Conservation (phyloP, 1,140 invertebrate genomes). For the Coenobita brevimanus region DNA sequence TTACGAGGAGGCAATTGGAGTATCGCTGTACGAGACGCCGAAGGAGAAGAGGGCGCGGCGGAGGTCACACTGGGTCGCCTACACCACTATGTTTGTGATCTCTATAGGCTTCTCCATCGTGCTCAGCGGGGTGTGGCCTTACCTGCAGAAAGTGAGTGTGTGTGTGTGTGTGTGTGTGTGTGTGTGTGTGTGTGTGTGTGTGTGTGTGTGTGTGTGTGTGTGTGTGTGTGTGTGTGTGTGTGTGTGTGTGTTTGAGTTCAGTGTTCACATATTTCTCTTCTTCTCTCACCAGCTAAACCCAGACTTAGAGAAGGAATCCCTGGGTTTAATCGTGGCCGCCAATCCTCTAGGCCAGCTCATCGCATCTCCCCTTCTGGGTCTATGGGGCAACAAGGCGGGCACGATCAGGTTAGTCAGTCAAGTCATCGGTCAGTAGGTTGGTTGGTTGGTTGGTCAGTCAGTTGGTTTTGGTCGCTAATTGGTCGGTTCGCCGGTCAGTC, state of each 20-base stretch:
- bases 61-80: slow-evolving; percentile 87
- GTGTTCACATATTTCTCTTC: neutral
- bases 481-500: too few species aligned
- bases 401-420: slow-evolving; percentile 52
- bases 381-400: slow-evolving; percentile 85
- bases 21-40: slow-evolving; percentile 79
- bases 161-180: slow-evolving; percentile 4
- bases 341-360: slow-evolving; percentile 92
- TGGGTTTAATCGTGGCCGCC: slow-evolving; percentile 86
- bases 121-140: slow-evolving; percentile 92
- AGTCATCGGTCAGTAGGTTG: too few species aligned
- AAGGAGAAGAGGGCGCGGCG: slow-evolving; percentile 81
- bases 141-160: too few species aligned
- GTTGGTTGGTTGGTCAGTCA: too few species aligned
- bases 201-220: neutral
- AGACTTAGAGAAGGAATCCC: neutral
- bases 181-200: neutral
- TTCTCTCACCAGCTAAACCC: slow-evolving; percentile 32
- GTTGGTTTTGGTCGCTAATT: too few species aligned
- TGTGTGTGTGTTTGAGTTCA: too few species aligned
- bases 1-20: neutral
- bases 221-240: neutral
- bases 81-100: slow-evolving; percentile 94
- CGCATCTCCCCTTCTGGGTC: slow-evolving; percentile 90
- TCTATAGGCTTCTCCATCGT: slow-evolving; percentile 92